These are phyloP conservation scores for Drosophila repletoides DNA, from an alignment of 1,140 invertebrate species.

Conservation along the genomic window DNA sequence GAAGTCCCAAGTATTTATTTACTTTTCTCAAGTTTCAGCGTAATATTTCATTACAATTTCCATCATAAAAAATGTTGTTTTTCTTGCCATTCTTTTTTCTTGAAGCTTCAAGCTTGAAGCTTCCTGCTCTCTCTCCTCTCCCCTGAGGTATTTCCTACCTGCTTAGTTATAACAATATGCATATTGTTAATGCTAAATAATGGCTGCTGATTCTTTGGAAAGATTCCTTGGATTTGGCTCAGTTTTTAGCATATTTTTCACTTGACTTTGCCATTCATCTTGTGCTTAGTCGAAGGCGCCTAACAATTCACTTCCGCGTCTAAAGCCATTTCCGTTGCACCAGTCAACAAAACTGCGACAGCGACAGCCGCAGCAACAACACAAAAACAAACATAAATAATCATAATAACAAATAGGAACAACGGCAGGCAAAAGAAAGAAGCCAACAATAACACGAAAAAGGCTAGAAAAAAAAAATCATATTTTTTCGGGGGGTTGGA, in stretches of 20 bases:
- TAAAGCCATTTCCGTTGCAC: conserved; percentile 75
- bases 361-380: conserved; percentile 5
- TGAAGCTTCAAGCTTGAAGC: background rate
- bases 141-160: background rate
- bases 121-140: conserved; percentile 1
- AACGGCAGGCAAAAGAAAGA: conserved; percentile 15
- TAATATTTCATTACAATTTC: too few relatives aligned
- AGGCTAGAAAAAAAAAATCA: conserved; percentile 56
- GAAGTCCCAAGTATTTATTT: background rate
- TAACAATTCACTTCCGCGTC: conserved; percentile 78
- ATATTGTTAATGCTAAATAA: background rate
- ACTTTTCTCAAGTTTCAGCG: background rate
- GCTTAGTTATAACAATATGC: conserved; percentile 30
- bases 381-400: conserved; percentile 35
- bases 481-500: background rate
- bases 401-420: conserved; percentile 30
- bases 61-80: too few relatives aligned
- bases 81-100: too few relatives aligned
- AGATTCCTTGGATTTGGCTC: conserved; percentile 22
- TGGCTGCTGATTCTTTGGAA: conserved; percentile 3
- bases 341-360: conserved; percentile 60
- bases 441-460: conserved; percentile 23
- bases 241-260: background rate
- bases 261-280: conserved; percentile 25
- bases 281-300: conserved; percentile 53